Base-by-base conservation (phyloP, 2,888 invertebrate species). In the Drosophila setosimentum region DNA sequence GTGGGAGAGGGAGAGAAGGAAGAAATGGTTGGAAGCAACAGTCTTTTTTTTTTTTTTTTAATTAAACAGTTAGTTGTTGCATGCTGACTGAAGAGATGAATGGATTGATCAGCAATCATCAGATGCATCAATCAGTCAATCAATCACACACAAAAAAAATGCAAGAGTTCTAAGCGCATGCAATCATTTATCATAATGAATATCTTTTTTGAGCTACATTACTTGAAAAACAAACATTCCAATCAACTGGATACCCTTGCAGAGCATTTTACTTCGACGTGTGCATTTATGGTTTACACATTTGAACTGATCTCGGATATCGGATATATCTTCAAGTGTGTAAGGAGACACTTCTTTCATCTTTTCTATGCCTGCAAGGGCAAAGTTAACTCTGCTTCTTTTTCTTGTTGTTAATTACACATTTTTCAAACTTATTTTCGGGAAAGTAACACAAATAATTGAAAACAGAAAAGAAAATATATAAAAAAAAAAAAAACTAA, bases 111-210 rank as follows among this genome's bases (percentile, higher is more conserved):
- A 42, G 10, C 53, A 51, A 32, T n/a, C 30, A 24, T 48, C 37
- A 33, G 30, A 48, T 54, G 37, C 29, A 42, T 61, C 55, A 66
- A 51, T 70, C 61, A 53, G 18, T 48, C 58, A 40, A 32, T 68
- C 42, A 51, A 30, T 33, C 49, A 48, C 53, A 66, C 35, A 68
- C 27, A 27, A 30, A n/a, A 21, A 32, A n/a, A 55, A 63, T 62
- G 32, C 49, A 50, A 37, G n/a, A 48, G 21, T n/a, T 71, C n/a
- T 50, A 66, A 11, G 21, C 48, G 35, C 71, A 76, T 76, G 75
- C 74, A 76, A 60, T 58, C n/a, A n/a, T 42, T 58, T 66, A 61
- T 57, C 58, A 40, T n/a, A 50, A 57, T 68, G 35, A 40, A 49
- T 29, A 27, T 37, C 18, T 27, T 30, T 16, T 48, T 37, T 33